phyloP scores from a whole-genome alignment of 2,888 invertebrate species.

The Fragum sueziense region DNA sequence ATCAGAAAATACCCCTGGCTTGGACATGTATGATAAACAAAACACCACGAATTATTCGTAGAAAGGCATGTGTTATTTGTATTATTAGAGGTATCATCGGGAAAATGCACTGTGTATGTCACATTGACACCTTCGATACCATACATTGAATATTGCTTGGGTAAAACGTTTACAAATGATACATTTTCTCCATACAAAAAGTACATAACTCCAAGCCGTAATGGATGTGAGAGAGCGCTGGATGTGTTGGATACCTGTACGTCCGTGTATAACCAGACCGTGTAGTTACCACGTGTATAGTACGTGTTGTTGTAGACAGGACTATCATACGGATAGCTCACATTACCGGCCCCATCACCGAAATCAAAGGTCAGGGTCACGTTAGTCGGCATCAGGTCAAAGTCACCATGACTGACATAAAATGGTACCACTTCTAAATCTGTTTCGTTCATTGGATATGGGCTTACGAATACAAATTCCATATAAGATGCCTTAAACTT shows the following conservation, averaged over 20 bases:
- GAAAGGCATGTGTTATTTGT: slow-evolving; percentile 30
- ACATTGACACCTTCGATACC: slow-evolving; percentile 38
- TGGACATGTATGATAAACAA: slow-evolving; percentile 41
- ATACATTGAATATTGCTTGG: slow-evolving; percentile 47
- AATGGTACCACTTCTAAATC: slow-evolving; percentile 52
- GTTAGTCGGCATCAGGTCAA: slow-evolving; percentile 38
- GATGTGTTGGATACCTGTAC: slow-evolving; percentile 44
- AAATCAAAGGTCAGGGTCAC: slow-evolving; percentile 40
- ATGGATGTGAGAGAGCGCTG: not conserved
- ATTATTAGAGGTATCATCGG: slow-evolving; percentile 27
- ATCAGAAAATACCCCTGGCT: slow-evolving; percentile 44
- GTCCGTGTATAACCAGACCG: slow-evolving; percentile 22
- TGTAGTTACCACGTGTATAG: slow-evolving; percentile 46
- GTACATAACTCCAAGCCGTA: slow-evolving; percentile 53
- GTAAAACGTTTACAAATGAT: slow-evolving; percentile 37
- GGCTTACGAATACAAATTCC: slow-evolving; percentile 22
- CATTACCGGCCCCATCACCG: slow-evolving; percentile 17
- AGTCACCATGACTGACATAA: slow-evolving; percentile 52
- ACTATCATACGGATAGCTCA: slow-evolving; percentile 25
- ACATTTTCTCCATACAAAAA: slow-evolving; percentile 47
- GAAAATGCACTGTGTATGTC: slow-evolving; percentile 41
- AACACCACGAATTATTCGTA: slow-evolving; percentile 31
- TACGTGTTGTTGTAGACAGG: slow-evolving; percentile 33
- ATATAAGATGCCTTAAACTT: slow-evolving; percentile 44
- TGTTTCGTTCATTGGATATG: slow-evolving; percentile 49